A percentile compares a stretch with the other conserved stretches of the same genome.
Conservation (phyloP, 2,113 vertebrate genomes). For the Gallinago jamesoni region DNA sequence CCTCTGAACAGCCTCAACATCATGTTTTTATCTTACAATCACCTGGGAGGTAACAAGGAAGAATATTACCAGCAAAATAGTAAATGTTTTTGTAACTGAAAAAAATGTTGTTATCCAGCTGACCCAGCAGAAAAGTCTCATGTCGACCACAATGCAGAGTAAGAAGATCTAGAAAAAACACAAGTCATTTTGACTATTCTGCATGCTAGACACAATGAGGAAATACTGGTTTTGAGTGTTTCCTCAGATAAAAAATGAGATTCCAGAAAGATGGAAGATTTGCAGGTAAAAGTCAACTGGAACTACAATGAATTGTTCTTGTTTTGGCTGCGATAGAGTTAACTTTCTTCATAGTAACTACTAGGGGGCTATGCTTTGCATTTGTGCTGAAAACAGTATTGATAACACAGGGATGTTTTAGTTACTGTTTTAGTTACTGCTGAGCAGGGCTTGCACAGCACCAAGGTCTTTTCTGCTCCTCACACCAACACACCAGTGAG, state of each 20-base stretch:
- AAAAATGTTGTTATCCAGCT: neutral
- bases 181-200: neutral
- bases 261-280: neutral
- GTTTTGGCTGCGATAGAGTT: neutral
- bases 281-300: no score
- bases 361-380: neutral
- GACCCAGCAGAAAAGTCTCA: neutral
- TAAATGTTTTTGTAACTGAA: no score
- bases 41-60: neutral
- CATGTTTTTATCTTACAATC: neutral
- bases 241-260: neutral
- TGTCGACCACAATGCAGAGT: neutral
- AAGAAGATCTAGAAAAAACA: neutral
- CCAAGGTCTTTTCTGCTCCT: neutral
- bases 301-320: neutral
- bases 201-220: neutral
- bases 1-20: fast-evolving
- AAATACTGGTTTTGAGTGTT: neutral
- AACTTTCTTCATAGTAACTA: neutral
- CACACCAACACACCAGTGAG: neutral
- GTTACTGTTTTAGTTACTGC: neutral
- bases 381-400: neutral
- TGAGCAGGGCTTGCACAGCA: neutral
- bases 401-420: neutral
- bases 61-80: neutral